Percentiles rank a stretch among this genome's conserved stretches.
These are phyloP conservation scores for Trichogramma evanescens DNA, from an alignment of 2,888 invertebrate species.

Conservation along the genomic window DNA sequence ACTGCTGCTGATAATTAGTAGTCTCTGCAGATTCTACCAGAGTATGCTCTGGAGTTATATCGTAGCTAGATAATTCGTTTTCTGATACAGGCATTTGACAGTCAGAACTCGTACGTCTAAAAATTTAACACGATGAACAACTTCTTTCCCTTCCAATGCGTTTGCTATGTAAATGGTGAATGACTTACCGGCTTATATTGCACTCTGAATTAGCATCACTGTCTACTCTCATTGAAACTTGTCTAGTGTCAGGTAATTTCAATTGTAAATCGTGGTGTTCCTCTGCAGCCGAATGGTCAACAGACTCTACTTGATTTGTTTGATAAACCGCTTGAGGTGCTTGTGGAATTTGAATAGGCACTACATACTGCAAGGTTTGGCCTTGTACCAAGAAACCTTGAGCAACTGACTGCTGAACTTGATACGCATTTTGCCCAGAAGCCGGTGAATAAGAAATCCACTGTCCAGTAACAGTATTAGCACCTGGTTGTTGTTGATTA, in stretches of 20 bases:
- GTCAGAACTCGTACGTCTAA: slow-evolving; percentile 39
- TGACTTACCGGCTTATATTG: slow-evolving; percentile 33
- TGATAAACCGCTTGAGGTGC: slow-evolving; percentile 27
- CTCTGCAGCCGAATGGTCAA: slow-evolving; percentile 23
- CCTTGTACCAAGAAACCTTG: slow-evolving; percentile 22
- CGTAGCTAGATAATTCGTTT: slow-evolving; percentile 41
- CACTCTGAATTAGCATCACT: slow-evolving; percentile 28
- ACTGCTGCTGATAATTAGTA: slow-evolving; percentile 31
- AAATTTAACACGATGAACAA: neutral
- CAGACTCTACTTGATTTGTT: slow-evolving; percentile 9
- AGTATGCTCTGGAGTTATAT: slow-evolving; percentile 43
- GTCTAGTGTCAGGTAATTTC: slow-evolving; percentile 35
- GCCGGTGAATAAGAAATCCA: slow-evolving; percentile 21
- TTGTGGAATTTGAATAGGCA: slow-evolving; percentile 26
- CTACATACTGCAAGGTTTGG: slow-evolving; percentile 23
- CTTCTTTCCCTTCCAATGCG: neutral
- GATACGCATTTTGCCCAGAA: slow-evolving; percentile 20
- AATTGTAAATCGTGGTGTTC: slow-evolving; percentile 34
- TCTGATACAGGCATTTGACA: slow-evolving; percentile 39
- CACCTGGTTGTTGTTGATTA: slow-evolving; percentile 14
- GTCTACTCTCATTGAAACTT: slow-evolving; percentile 31
- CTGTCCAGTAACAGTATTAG: slow-evolving; percentile 18
- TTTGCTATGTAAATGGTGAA: neutral
- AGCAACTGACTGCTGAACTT: slow-evolving; percentile 22
- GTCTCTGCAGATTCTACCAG: slow-evolving; percentile 33